A percentile compares a stretch with the other conserved stretches of the same genome.
phyloP scores from a whole-genome alignment of 2,797 vertebrate genomes.

The Botia almorhae region DNA sequence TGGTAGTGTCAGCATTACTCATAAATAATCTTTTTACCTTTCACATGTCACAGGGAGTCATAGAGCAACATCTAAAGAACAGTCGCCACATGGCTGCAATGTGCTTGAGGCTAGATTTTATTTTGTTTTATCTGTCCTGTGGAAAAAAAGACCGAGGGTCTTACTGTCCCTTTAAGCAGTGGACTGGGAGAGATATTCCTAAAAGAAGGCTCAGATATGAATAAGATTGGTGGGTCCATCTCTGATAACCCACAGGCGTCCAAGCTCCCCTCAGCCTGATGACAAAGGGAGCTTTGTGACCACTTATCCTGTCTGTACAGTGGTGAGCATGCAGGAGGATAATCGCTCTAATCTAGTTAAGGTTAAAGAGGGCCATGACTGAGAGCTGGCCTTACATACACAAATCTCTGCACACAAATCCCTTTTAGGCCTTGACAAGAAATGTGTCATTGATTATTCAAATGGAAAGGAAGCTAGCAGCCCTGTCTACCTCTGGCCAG shows the following conservation, averaged over 20 bases:
- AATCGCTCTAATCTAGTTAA: slow-evolving; percentile 99
- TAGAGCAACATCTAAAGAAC: slow-evolving; percentile 38
- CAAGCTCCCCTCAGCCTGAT: slow-evolving; percentile 73
- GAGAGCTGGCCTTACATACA: slow-evolving; percentile 84
- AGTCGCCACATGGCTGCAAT: slow-evolving; percentile 69
- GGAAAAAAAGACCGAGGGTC: slow-evolving; percentile 54
- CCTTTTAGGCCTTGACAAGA: slow-evolving; percentile 95
- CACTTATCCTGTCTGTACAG: slow-evolving; percentile 87
- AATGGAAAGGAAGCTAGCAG: slow-evolving; percentile 80
- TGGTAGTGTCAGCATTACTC: background rate
- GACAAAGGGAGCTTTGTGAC: slow-evolving; percentile 94
- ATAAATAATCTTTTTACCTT: background rate
- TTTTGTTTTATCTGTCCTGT: slow-evolving; percentile 38
- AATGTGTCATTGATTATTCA: slow-evolving; percentile 99
- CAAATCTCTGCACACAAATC: slow-evolving; percentile 92
- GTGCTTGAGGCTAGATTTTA: slow-evolving; percentile 72
- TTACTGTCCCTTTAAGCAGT: slow-evolving; percentile 60
- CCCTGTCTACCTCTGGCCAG: slow-evolving; percentile 78
- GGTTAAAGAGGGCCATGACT: slow-evolving; percentile 99
- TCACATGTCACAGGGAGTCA: slow-evolving; percentile 24
- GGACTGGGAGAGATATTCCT: slow-evolving; percentile 77
- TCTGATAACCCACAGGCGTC: slow-evolving; percentile 89
- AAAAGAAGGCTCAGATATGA: slow-evolving; percentile 86
- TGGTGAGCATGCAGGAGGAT: slow-evolving; percentile 98
- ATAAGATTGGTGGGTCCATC: slow-evolving; percentile 88